Evolutionary conservation across 2,113 vertebrate species (phyloP).

Genomic region (Thryonomys swinderianus): DNA sequence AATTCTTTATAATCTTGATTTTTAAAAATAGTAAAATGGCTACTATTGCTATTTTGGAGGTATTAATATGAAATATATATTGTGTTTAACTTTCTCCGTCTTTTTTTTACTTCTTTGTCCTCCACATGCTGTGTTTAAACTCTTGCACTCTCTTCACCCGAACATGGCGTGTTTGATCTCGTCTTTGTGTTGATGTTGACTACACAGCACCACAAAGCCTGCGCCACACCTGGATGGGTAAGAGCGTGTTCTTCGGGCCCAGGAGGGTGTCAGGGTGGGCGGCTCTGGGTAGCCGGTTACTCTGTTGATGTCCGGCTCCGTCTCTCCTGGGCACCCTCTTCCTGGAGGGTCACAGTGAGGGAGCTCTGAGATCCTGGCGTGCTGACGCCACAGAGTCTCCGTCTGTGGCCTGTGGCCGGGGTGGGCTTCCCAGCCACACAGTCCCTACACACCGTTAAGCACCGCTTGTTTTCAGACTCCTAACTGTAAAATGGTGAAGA

Average conservation of each 20-base stretch:
- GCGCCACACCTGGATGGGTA: slow-evolving; percentile 98
- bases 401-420: no score
- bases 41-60: slow-evolving; percentile 54
- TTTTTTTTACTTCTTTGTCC: slow-evolving; percentile 83
- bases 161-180: slow-evolving; percentile 80
- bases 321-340: neutral
- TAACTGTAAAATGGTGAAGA: neutral
- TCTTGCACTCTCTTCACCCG: slow-evolving; percentile 82
- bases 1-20: slow-evolving; percentile 49
- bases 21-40: slow-evolving; percentile 62
- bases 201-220: slow-evolving; percentile 95
- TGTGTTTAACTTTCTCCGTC: slow-evolving; percentile 76
- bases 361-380: neutral
- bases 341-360: neutral
- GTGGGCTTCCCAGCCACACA: neutral
- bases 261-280: neutral
- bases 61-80: slow-evolving; percentile 63
- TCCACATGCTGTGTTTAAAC: slow-evolving; percentile 74
- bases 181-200: slow-evolving; percentile 85
- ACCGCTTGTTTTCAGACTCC: neutral
- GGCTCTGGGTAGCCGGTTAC: neutral
- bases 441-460: neutral
- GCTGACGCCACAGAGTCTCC: neutral
- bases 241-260: slow-evolving; percentile 30
- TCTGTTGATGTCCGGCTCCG: neutral